Evolutionary conservation across 92 coral and sea anemone species (phyloP).

Genomic region (Phenganax subtilis): DNA sequence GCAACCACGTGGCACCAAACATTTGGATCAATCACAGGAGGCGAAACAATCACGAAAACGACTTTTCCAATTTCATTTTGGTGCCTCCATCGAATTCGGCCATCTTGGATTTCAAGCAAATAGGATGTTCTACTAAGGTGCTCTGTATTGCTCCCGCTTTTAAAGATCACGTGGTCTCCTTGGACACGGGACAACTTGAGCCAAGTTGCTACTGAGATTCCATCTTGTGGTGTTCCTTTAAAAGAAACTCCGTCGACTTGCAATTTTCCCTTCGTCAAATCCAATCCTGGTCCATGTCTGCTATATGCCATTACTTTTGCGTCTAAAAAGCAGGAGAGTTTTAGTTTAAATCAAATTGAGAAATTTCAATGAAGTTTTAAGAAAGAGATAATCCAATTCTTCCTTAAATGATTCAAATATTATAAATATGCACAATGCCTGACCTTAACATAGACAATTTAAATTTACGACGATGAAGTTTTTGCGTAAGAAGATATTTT

Average conservation of each 20-base stretch:
- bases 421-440: too few species aligned
- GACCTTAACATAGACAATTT: background rate
- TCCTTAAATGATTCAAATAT: too few species aligned
- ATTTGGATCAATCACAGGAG: constrained; percentile 58
- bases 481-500: background rate
- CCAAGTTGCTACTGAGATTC: constrained; percentile 84
- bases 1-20: constrained; percentile 86
- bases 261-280: constrained; percentile 70
- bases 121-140: constrained; percentile 40
- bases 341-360: background rate
- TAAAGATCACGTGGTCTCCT: constrained; percentile 70
- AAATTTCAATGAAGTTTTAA: too few species aligned
- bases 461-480: background rate
- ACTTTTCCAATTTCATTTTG: constrained; percentile 59
- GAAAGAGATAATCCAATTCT: too few species aligned
- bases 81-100: constrained; percentile 80
- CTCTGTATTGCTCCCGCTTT: constrained; percentile 57
- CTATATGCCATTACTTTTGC: constrained; percentile 55
- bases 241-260: constrained; percentile 63
- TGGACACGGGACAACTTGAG: constrained; percentile 63
- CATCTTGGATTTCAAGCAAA: constrained; percentile 63
- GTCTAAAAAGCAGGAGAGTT: constrained; percentile 41
- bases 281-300: constrained; percentile 67
- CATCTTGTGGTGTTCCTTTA: constrained; percentile 71
- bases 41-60: constrained; percentile 61